Base-by-base conservation (phyloP, 2,113 vertebrate genomes). In the Montifringilla adamsi region DNA sequence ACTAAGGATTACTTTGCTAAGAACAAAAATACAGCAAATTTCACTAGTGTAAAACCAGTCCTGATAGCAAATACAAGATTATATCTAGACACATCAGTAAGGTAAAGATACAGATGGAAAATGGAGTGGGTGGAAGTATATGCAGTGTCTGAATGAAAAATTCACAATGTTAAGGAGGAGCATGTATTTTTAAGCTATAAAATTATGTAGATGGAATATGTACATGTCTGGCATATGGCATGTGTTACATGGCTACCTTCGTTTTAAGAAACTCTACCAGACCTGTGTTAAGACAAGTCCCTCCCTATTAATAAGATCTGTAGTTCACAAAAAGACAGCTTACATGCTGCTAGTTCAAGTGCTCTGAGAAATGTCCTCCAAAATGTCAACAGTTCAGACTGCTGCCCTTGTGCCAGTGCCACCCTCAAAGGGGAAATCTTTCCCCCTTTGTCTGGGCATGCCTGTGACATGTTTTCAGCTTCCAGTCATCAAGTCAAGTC, bases 401-500 rank as follows among this genome's bases (percentile, higher is more conserved):
- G 28, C 31, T 70, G 31, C 15, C 17, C 46, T 76, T 31, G 8
- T 68, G n/a, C 41, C 74, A 20, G 13, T 50, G 50, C 17, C 28
- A 55, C 22, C 7, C 0, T 0, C 0, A 0, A 24, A 59, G 22
- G 15, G 15, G 12, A 91, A 79, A 56, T 16, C 16, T 68, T 73
- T 66, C 9, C 7, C 35, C 8, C 5, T 49, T 41, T 69, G 3
- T 60, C n/a, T 46, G 31, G 53, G 12, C 17, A 23, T 58, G 37
- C 4, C 17, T 37, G 33, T 1, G 1, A 7, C 35, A n/a, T 1
- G 1, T 9, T 69, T 35, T 43, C 44, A 49, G 3, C 15, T 18
- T 8, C 15, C 33, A 62, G 4, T 37, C 39, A 55, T n/a, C 2
- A 2, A 1, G 6, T 26, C 11, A 64, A 27, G 28, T 20, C 0